phyloP scores from a whole-genome alignment of 2,888 invertebrate species.

The Craniophora ligustri region DNA sequence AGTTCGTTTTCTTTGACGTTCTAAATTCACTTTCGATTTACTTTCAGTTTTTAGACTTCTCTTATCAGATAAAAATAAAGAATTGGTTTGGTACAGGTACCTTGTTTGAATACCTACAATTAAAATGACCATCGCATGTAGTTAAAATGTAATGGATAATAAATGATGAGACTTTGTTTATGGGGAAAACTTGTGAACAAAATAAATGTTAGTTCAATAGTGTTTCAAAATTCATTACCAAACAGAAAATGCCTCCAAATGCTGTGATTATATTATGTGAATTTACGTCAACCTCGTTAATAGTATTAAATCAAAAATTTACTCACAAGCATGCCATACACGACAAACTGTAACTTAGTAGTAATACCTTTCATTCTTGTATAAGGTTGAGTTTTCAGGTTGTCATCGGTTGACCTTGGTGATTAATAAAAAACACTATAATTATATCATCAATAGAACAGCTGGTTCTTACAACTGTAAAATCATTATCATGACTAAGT shows the following conservation, averaged over 20 bases:
- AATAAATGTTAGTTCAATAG: conserved; percentile 22
- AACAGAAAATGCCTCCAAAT: conserved; percentile 19
- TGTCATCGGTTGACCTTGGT: conserved; percentile 60
- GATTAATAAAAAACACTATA: conserved; percentile 60
- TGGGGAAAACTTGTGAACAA: conserved; percentile 17
- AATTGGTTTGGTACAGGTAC: conserved; percentile 52
- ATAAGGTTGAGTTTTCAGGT: conserved; percentile 61
- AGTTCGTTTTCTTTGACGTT: conserved; percentile 60
- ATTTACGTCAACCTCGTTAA: conserved; percentile 29
- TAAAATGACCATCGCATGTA: conserved; percentile 6
- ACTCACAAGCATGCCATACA: conserved; percentile 50
- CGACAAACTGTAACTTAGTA: conserved; percentile 37
- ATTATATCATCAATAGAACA: conserved; percentile 50
- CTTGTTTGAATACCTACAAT: neutral
- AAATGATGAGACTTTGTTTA: neutral
- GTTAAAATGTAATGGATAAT: conserved; percentile 1
- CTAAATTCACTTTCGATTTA: conserved; percentile 65
- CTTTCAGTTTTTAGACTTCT: conserved; percentile 57
- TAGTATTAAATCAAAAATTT: conserved; percentile 22
- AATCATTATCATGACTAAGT: conserved; percentile 8
- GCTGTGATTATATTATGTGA: neutral
- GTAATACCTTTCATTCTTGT: conserved; percentile 81
- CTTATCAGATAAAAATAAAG: conserved; percentile 56
- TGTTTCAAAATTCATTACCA: conserved; percentile 3
- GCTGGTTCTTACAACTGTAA: conserved; percentile 28